Percentiles rank a stretch among this genome's conserved stretches.
phyloP scores from a whole-genome alignment of 2,797 vertebrate genomes.

The Galago senegalensis region DNA sequence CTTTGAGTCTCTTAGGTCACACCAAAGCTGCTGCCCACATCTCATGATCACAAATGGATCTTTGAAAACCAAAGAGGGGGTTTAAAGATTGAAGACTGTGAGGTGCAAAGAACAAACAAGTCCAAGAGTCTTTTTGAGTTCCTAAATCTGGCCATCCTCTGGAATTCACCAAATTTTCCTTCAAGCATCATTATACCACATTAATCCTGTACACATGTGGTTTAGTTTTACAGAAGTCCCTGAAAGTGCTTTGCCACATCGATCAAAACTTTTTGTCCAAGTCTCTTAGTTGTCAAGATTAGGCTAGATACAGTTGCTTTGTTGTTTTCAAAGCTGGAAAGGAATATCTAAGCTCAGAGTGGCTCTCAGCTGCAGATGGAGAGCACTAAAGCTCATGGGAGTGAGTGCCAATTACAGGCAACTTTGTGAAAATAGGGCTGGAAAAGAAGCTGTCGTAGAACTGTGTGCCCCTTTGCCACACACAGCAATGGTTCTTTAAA shows the following conservation, averaged over 20 bases:
- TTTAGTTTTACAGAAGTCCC: slow-evolving; percentile 54
- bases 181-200: neutral
- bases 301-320: neutral
- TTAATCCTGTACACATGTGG: slow-evolving; percentile 53
- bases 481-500: slow-evolving; percentile 1
- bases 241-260: slow-evolving; percentile 19
- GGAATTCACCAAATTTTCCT: slow-evolving; percentile 11
- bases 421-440: neutral
- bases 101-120: neutral
- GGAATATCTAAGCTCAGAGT: neutral
- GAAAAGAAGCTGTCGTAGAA: neutral
- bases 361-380: slow-evolving; percentile 15
- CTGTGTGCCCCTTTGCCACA: neutral
- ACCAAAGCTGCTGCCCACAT: neutral
- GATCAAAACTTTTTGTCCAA: slow-evolving; percentile 47
- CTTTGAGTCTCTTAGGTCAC: neutral
- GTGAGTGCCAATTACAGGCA: neutral
- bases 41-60: neutral
- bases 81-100: neutral
- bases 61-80: neutral
- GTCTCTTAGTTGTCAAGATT: slow-evolving; percentile 26
- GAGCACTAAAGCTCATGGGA: neutral
- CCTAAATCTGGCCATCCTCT: neutral
- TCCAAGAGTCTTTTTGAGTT: neutral
- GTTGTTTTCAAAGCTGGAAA: slow-evolving; percentile 63